Evolutionary conservation across 2,797 vertebrate genomes (phyloP), one percentile per base, ranked within the genome.

Genomic region (Leuciscus waleckii): DNA sequence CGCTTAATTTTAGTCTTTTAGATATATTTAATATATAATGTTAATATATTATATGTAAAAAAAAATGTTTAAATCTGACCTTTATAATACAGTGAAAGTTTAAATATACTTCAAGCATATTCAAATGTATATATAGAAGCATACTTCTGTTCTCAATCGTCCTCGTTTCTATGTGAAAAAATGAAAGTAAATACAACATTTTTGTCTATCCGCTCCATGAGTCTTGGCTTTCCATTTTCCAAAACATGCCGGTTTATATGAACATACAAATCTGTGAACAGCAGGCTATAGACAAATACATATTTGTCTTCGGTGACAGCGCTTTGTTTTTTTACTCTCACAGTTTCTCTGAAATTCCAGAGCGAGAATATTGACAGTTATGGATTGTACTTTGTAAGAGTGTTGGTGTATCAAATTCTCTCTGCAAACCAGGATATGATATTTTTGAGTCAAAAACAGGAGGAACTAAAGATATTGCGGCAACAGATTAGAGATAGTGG

Each of bases 331-430:
- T 43, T 74, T 49, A n/a, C 4, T 26, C 65, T 69, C 29, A 6
- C 43, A 37, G 63, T 37, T 35, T 69, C 7, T 43, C 11, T 13
- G 2, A 23, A 49, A 26, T 61, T 23, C 39, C 16, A 46, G n/a
- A 14, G 37, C 1, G 14, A 46, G 61, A 67, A 68, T 80, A 80
- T 80, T 68, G 63, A 68, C 63, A 80, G 74, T 84, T 54, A 63
- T 78, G 63, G 37, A 84, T 77, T 78, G 82, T 37, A 14, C 35
- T 78, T 68, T 43, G 39, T 69, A 65, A 65, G 51, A 84, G 82
- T 84, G 56, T 26, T 46, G 35, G 19, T 80, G 65, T 49, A 80
- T 80, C 43, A 68, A 63, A 80, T 68, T 68, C 63, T 80, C 13
- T 32, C 11, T 14, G 41, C 77, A 65, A 79, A 79, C 58, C 58